A percentile compares a stretch with the other conserved stretches of the same genome.
phyloP scores from a whole-genome alignment of 2,113 vertebrate species.

The Hystrix cristata region DNA sequence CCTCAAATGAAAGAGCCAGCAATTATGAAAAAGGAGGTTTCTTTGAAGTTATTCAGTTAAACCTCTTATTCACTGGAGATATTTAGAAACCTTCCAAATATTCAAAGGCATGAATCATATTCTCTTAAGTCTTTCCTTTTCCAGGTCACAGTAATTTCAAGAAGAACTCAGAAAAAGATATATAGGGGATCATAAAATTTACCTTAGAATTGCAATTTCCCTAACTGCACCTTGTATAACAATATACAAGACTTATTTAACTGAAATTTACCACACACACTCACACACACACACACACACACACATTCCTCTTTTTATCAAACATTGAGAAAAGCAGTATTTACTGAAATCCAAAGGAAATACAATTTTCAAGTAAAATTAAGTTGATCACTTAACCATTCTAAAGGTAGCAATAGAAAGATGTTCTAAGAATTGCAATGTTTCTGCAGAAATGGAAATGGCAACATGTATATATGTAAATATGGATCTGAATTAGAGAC shows the following conservation, averaged over 20 bases:
- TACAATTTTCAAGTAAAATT: conserved; percentile 33
- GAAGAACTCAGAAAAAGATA: conserved; percentile 23
- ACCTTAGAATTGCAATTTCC: background rate
- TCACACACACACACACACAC: background rate
- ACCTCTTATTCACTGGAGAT: background rate
- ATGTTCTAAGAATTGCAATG: background rate
- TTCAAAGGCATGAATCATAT: background rate
- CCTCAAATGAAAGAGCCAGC: background rate
- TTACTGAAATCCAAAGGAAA: conserved; percentile 35
- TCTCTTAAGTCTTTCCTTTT: background rate
- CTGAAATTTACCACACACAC: conserved; percentile 34
- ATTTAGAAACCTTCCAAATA: conserved; percentile 33
- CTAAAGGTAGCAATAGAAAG: conserved; percentile 34
- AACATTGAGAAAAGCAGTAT: conserved; percentile 52
- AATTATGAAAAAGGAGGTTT: background rate
- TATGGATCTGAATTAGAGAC: background rate
- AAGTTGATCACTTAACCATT: conserved; percentile 3
- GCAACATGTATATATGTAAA: background rate
- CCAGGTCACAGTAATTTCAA: conserved; percentile 7
- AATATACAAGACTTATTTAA: conserved; percentile 52
- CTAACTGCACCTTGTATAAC: background rate
- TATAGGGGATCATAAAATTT: background rate
- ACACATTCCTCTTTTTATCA: background rate
- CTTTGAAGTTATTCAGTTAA: background rate
- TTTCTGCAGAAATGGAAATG: background rate